A percentile compares a stretch with the other conserved stretches of the same genome.
These are phyloP conservation scores for cattle (Bos taurus) DNA, from an alignment of 2,113 vertebrate species.

Conservation along the genomic window DNA sequence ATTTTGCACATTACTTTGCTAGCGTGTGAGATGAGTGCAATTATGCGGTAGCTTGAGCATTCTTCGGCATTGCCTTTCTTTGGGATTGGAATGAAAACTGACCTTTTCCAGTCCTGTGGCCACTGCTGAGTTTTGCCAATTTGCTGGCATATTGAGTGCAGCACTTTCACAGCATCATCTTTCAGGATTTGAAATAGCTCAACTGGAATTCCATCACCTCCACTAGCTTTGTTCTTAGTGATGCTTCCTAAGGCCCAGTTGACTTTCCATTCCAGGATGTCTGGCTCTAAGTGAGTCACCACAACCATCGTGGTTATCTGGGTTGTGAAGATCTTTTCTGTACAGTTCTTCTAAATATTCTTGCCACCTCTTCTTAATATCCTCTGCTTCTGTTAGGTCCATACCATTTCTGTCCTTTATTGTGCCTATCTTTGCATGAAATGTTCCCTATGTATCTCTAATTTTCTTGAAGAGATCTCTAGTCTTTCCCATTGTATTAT, in stretches of 20 bases:
- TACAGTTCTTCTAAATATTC: fast-evolving
- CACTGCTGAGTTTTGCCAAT: neutral
- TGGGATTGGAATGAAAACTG: neutral
- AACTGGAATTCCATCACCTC: neutral
- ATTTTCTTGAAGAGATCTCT: neutral
- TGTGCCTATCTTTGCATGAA: neutral
- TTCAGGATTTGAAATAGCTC: neutral
- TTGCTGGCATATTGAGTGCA: neutral
- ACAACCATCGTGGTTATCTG: neutral
- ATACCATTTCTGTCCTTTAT: neutral
- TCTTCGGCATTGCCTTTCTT: neutral
- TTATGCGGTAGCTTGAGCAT: neutral
- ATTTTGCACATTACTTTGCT: neutral
- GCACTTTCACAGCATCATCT: neutral
- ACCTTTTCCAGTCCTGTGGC: neutral
- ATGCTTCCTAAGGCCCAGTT: neutral
- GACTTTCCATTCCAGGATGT: neutral
- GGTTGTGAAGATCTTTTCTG: neutral
- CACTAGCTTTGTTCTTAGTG: neutral
- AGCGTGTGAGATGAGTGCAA: neutral
- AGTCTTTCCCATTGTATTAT: neutral
- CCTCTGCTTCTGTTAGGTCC: neutral
- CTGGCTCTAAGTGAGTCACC: neutral
- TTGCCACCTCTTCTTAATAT: neutral
- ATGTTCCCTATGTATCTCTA: neutral